phyloP scores from a whole-genome alignment of 2,797 vertebrate species.

The Odontamblyopus rebecca region DNA sequence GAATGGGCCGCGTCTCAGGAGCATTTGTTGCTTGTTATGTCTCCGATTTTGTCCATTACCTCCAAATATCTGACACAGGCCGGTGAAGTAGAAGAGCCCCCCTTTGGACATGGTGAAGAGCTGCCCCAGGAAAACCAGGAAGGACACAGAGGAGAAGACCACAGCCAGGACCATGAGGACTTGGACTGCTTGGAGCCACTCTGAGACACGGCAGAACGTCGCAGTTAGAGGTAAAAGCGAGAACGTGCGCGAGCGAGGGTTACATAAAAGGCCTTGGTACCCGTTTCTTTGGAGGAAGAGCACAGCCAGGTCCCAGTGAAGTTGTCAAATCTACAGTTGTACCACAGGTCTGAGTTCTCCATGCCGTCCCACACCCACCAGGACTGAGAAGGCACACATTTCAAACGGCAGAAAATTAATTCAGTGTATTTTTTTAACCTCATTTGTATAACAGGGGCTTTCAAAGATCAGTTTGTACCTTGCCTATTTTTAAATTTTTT shows the following conservation, averaged over 20 bases:
- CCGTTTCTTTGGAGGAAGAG: constrained; percentile 77
- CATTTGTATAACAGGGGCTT: too few relatives aligned
- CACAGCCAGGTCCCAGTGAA: constrained; percentile 79
- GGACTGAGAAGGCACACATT: constrained; percentile 67
- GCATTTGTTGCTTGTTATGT: background rate
- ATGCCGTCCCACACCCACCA: constrained; percentile 86
- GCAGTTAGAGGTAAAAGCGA: background rate
- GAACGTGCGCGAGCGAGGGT: background rate
- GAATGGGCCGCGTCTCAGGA: too few relatives aligned
- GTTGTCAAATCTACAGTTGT: constrained; percentile 82
- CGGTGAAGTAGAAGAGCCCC: constrained; percentile 89
- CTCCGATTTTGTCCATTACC: constrained; percentile 63
- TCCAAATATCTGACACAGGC: constrained; percentile 87
- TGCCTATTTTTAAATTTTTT: too few relatives aligned
- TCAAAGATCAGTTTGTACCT: too few relatives aligned
- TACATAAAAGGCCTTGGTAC: constrained; percentile 55
- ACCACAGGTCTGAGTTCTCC: constrained; percentile 87
- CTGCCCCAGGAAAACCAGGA: constrained; percentile 89
- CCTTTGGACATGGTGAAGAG: constrained; percentile 88
- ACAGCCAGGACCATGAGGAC: constrained; percentile 88
- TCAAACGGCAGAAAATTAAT: background rate
- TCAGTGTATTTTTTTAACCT: background rate
- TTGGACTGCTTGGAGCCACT: constrained; percentile 88
- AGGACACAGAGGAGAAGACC: constrained; percentile 86
- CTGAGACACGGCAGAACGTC: constrained; percentile 42